phyloP scores from a whole-genome alignment of 2,113 vertebrate genomes.

The Macroglossus sobrinus region DNA sequence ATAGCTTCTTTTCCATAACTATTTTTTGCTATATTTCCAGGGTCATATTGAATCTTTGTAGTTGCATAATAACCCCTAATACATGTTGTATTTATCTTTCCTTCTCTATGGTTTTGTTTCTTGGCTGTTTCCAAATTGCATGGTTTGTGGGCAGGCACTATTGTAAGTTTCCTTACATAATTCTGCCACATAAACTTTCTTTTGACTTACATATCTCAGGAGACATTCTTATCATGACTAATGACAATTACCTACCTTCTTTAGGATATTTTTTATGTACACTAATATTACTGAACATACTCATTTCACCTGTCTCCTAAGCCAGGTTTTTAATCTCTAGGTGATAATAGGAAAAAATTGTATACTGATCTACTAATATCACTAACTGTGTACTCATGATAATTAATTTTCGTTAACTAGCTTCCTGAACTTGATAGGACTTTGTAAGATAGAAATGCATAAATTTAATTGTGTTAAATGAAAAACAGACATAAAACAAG shows the following conservation, averaged over 20 bases:
- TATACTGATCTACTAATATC: constrained; percentile 65
- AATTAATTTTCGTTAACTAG: constrained; percentile 49
- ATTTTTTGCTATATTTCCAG: constrained; percentile 74
- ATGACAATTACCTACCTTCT: constrained; percentile 54
- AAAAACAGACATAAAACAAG: neutral
- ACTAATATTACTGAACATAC: constrained; percentile 64
- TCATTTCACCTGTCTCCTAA: constrained; percentile 64
- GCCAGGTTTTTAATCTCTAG: constrained; percentile 43
- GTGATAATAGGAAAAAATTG: constrained; percentile 52
- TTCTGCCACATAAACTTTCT: constrained; percentile 74
- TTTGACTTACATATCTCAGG: constrained; percentile 50
- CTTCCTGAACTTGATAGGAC: constrained; percentile 33
- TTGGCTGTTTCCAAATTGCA: constrained; percentile 79
- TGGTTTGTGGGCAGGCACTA: constrained; percentile 77
- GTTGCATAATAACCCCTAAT: constrained; percentile 67
- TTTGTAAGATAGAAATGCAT: neutral
- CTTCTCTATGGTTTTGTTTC: constrained; percentile 79
- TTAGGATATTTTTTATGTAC: constrained; percentile 61
- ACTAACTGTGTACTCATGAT: constrained; percentile 52
- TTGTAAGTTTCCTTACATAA: constrained; percentile 70
- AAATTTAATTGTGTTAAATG: neutral
- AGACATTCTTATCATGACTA: constrained; percentile 68
- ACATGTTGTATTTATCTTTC: constrained; percentile 69
- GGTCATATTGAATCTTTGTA: constrained; percentile 69
- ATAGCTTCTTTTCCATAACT: constrained; percentile 75